Base-by-base conservation (phyloP, 2,888 invertebrate genomes). In the Sinohyriopsis cumingii region DNA sequence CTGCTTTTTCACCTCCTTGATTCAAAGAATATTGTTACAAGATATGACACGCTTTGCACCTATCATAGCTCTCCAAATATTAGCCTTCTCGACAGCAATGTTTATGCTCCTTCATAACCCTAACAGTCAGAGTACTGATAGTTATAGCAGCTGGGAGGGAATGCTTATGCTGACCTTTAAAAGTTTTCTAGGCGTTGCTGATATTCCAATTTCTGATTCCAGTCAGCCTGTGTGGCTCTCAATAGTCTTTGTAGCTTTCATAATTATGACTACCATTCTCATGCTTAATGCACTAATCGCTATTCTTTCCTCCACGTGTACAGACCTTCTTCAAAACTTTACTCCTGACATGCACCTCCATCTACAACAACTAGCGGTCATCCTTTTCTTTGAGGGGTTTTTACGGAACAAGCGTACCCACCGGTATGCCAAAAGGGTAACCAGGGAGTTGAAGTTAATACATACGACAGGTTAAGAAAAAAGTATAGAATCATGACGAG, bases 261-360 rank as follows among this genome's bases (percentile, higher is more conserved):
- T 79, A 0, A 65, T 85, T 6, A 69, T 85, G 5, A 83, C 83
- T 19, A 83, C 83, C 68, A 73, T 85, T 0, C 73, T 85, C 0
- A 77, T 84, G 80, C 68, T 85, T 20, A 85, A 85, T 73, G 79
- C 83, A 1, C 77, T 85, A 45, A 84, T 85, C 24, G 85, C 85
- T 9, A 83, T 85, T 82, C 82, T 85, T 82, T 83, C 85, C 62
- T 81, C 82, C 69, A 84, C 84, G 22, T 84, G 83, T 63, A 76
- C 77, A 1, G 66, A 82, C 15, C 80, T 84, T 3, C 76, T 79
- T 1, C 74, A 80, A 54, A 81, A 84, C 72, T 33, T 9, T 33
- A 33, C 33, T 33, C 77, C 79, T 33, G 76, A 73, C n/a, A 75
- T 78, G 25, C 83, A 82, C 59, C 81, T 82, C 80, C 75, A 80